phyloP scores from a whole-genome alignment of 2,113 vertebrate species.

The Engystomops pustulosus region DNA sequence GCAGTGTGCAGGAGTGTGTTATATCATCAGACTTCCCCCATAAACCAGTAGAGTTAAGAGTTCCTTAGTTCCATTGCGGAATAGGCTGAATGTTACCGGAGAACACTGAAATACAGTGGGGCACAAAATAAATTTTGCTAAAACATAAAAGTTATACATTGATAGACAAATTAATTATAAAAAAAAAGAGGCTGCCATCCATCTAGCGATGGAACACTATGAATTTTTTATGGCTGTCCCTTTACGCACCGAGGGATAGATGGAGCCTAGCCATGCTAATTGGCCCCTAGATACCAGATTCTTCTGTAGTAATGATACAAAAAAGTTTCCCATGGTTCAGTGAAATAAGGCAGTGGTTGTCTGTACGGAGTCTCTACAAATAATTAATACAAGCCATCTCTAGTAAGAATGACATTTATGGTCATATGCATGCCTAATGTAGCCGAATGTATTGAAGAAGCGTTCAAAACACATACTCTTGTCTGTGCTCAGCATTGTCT shows the following conservation, averaged over 20 bases:
- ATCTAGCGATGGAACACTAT: not conserved
- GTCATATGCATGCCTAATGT: not conserved
- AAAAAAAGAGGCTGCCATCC: not conserved
- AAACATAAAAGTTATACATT: not conserved
- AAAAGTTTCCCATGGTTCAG: not conserved
- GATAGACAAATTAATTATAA: not conserved
- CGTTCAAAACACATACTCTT: too few species aligned
- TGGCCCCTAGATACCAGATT: not conserved
- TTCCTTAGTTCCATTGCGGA: too few species aligned
- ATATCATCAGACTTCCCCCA: too few species aligned
- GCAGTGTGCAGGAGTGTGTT: too few species aligned
- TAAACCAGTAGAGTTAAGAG: too few species aligned
- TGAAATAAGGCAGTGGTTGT: not conserved
- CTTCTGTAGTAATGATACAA: not conserved
- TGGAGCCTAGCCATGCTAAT: not conserved
- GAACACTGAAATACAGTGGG: not conserved
- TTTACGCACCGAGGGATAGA: not conserved
- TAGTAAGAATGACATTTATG: not conserved
- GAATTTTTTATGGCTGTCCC: slow-evolving; percentile 9
- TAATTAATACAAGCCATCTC: not conserved
- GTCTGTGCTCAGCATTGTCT: too few species aligned
- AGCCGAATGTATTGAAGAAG: not conserved
- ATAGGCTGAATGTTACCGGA: too few species aligned
- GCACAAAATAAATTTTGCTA: too few species aligned
- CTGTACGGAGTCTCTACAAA: not conserved